Evolutionary conservation across 2,797 vertebrate species (phyloP).

Genomic region (Liasis olivaceus): DNA sequence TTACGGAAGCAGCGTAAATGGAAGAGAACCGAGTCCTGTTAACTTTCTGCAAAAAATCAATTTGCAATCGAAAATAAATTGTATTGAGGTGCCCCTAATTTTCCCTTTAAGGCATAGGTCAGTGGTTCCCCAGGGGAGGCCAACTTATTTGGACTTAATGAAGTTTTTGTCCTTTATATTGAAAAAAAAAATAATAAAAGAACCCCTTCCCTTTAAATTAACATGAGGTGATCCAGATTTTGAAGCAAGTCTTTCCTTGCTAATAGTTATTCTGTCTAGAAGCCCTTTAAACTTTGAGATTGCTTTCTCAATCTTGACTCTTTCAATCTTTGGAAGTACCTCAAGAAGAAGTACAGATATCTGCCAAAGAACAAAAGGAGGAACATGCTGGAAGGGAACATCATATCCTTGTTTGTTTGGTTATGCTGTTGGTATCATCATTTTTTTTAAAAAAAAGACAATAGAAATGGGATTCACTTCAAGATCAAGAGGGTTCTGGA

Average conservation of each 20-base stretch:
- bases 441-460: neutral
- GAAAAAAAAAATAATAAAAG: neutral
- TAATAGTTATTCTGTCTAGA: neutral
- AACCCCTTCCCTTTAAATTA: neutral
- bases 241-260: neutral
- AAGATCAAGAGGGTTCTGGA: neutral
- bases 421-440: neutral
- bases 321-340: neutral
- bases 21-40: neutral
- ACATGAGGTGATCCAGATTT: neutral
- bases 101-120: neutral
- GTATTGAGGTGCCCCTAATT: neutral
- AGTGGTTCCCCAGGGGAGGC: neutral
- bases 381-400: neutral
- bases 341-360: neutral
- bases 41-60: neutral
- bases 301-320: neutral
- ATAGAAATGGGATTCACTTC: neutral
- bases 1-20: neutral
- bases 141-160: neutral
- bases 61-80: conserved; percentile 13
- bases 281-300: neutral
- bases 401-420: neutral
- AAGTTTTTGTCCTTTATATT: neutral
- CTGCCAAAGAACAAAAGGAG: neutral